phyloP scores from a whole-genome alignment of 2,797 vertebrate genomes.

The Vireo griseus region DNA sequence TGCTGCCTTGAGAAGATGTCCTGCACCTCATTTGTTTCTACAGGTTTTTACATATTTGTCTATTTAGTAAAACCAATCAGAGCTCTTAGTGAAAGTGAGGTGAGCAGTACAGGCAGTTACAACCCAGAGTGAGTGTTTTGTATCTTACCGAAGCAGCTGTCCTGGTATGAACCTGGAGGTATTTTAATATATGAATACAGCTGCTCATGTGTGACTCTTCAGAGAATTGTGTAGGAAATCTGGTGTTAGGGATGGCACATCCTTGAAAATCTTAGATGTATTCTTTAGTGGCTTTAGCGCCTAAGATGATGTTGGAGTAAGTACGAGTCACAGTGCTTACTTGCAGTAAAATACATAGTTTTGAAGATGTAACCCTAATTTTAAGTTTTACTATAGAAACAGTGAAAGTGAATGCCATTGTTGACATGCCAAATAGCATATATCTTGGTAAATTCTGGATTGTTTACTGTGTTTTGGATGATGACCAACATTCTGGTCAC shows the following conservation, averaged over 20 bases:
- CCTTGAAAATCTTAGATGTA: not conserved
- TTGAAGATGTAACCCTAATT: not conserved
- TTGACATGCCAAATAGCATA: accelerated
- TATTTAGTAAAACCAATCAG: not conserved
- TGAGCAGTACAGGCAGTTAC: not conserved
- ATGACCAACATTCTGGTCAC: not conserved
- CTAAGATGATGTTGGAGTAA: not conserved
- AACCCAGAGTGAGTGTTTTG: not conserved
- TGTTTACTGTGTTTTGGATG: not conserved
- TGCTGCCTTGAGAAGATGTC: not conserved
- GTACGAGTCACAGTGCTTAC: not conserved
- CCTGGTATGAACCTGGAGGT: not conserved
- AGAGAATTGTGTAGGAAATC: not conserved
- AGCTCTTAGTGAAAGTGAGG: not conserved
- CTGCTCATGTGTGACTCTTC: not conserved
- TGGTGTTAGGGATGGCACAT: not conserved
- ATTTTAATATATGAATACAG: not conserved
- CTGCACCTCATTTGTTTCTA: not conserved
- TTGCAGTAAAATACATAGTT: not conserved
- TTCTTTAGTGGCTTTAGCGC: not conserved
- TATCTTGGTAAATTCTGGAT: not conserved
- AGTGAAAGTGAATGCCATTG: not conserved
- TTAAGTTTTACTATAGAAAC: not conserved
- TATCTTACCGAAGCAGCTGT: not conserved
- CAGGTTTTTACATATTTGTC: not conserved